Percentiles rank a stretch among this genome's conserved stretches.
Conservation (phyloP, 2,797 vertebrate species). For the Pseudochromis fuscus region DNA sequence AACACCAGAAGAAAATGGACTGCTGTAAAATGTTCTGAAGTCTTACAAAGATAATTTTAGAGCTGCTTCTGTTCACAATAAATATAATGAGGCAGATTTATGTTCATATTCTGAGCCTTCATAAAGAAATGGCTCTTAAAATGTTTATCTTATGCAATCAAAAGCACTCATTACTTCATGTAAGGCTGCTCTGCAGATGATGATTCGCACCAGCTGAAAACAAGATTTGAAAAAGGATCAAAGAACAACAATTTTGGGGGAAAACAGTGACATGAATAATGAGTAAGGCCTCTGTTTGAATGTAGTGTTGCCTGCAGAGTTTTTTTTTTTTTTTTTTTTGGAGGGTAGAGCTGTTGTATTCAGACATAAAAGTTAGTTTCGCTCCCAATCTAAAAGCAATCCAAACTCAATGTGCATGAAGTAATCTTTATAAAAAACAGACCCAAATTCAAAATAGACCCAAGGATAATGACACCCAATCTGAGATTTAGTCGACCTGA, state of each 20-base stretch:
- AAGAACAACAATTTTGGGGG: conserved; percentile 43
- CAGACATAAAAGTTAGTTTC: conserved; percentile 1
- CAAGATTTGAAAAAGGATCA: conserved; percentile 52
- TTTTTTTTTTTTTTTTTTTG: conserved; percentile 6
- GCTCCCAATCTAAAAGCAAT: background rate
- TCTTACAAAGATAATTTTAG: background rate
- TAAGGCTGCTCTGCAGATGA: conserved; percentile 35
- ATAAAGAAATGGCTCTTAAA: conserved; percentile 34
- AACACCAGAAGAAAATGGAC: background rate
- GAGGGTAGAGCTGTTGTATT: background rate
- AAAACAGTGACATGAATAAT: conserved; percentile 59
- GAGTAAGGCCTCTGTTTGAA: conserved; percentile 29
- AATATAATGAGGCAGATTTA: conserved; percentile 10
- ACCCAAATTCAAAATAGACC: too few species aligned
- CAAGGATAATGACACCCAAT: background rate
- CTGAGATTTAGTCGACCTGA: background rate
- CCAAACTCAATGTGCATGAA: background rate
- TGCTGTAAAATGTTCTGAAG: background rate
- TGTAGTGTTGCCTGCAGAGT: conserved; percentile 18
- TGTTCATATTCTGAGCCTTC: conserved; percentile 19
- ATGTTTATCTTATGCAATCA: conserved; percentile 46
- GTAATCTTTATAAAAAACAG: background rate
- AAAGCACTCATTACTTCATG: conserved; percentile 48
- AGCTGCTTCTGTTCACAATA: conserved; percentile 7
- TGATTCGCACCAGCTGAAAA: conserved; percentile 34